Evolutionary conservation across 2,113 vertebrate genomes (phyloP), one percentile per base, ranked within the genome.

Genomic region (Charina bottae): DNA sequence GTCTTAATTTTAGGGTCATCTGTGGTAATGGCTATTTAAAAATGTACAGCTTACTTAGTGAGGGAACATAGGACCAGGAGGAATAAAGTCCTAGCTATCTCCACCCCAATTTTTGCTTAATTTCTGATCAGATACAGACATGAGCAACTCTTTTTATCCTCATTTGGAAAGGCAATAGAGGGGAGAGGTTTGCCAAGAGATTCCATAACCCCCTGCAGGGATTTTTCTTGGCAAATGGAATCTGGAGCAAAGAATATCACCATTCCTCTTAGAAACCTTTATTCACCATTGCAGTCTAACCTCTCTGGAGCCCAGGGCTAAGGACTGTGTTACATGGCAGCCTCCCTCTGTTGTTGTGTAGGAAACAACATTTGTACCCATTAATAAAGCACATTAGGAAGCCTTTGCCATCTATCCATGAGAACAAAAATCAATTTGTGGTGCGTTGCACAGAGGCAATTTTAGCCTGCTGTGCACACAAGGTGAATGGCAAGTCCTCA

Each of bases 401-500:
- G 23, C 3, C 94, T 92, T 86, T 93, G 85, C 92, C 42, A 64
- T 21, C 88, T 86, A 19, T 15, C 93, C 64, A 1, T 24, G 86
- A 55, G 89, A 1, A 90, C n/a, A 72, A 92, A 68, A 0, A 78
- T 17, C 90, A 17, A 49, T 86, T 72, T 15, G 90, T 6, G 4
- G 49, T 26, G 9, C 58, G 53, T 90, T 10, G 9, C 49, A 19
- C 17, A 26, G 13, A 59, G 24, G 54, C 3, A 19, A 64, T 42
- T 53, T 68, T 59, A 49, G 86, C 55, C 15, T 87, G 46, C 62
- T 88, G 19, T 4, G 0, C 4, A 24, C 28, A 28, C 49, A 78
- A 88, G 0, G 0, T 0, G n/a, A 12, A 19, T 4, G 2, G 12
- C 64, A 10, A 6, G 42, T 6, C 28, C 0, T 0, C 0, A 9